These are phyloP conservation scores for Drosophila bocqueti DNA, from an alignment of 1,140 invertebrate genomes.

Conservation along the genomic window DNA sequence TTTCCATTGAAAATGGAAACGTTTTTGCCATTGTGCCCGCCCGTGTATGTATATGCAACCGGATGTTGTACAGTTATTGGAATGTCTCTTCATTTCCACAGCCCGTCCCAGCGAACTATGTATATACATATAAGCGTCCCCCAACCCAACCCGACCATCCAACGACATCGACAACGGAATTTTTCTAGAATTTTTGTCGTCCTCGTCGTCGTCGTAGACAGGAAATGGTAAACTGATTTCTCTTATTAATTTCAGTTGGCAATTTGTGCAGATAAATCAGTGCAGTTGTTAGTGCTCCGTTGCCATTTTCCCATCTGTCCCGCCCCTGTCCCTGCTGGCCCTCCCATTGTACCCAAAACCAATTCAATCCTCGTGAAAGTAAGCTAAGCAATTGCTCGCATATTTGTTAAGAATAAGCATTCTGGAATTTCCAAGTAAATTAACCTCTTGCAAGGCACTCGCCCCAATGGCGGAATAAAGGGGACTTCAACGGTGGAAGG, in stretches of 20 bases:
- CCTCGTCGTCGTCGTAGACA: slow-evolving; percentile 46
- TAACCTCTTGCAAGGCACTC: slow-evolving; percentile 46
- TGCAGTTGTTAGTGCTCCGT: slow-evolving; percentile 40
- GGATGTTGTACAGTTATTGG: slow-evolving; percentile 81
- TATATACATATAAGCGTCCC: background rate
- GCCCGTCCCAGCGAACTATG: background rate
- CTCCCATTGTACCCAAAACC: slow-evolving; percentile 22
- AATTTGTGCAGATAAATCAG: slow-evolving; percentile 74
- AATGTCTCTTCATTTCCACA: slow-evolving; percentile 61
- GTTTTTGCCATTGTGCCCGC: slow-evolving; percentile 71
- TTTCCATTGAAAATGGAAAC: slow-evolving; percentile 75
- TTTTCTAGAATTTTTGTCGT: slow-evolving; percentile 61
- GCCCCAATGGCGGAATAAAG: background rate
- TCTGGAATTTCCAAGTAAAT: slow-evolving; percentile 59
- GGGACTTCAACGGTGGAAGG: background rate
- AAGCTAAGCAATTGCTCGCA: slow-evolving; percentile 59
- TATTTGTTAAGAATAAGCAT: slow-evolving; percentile 58
- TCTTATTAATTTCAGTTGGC: slow-evolving; percentile 78
- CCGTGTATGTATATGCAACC: slow-evolving; percentile 44
- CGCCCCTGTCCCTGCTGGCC: background rate
- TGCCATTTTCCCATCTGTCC: slow-evolving; percentile 5
- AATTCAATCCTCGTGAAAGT: slow-evolving; percentile 20
- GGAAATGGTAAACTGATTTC: slow-evolving; percentile 78
- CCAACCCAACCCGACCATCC: background rate
- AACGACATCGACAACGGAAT: slow-evolving; percentile 60